These are phyloP conservation scores for Macrosoma leucophasiata DNA, from an alignment of 2,888 invertebrate genomes.

Conservation along the genomic window DNA sequence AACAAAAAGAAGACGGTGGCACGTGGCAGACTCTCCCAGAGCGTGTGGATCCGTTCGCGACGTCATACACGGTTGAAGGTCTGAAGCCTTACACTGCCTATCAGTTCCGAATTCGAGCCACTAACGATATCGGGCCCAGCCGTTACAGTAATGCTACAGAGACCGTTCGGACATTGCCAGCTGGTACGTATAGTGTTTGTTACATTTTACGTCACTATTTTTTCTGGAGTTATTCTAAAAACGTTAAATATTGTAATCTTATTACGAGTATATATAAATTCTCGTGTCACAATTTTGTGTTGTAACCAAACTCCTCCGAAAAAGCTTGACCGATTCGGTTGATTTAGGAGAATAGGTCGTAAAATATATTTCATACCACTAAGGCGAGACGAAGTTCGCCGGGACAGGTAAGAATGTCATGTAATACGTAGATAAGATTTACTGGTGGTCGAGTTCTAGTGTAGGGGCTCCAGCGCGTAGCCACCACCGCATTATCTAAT, in stretches of 20 bases:
- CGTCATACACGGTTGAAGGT: constrained; percentile 89
- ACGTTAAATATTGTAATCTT: background rate
- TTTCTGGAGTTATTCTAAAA: background rate
- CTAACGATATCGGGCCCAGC: constrained; percentile 96
- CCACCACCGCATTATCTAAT: too few species aligned
- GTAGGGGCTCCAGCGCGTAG: too few species aligned
- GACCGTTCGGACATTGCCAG: constrained; percentile 90
- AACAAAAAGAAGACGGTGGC: constrained; percentile 89
- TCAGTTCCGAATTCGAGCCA: constrained; percentile 94
- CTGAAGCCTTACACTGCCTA: constrained; percentile 93
- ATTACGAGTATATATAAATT: too few species aligned
- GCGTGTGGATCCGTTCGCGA: constrained; percentile 89
- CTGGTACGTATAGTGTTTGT: constrained; percentile 64
- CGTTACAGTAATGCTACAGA: constrained; percentile 92
- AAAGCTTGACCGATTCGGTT: background rate
- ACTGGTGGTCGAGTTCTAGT: too few species aligned
- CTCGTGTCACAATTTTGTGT: background rate
- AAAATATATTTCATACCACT: too few species aligned
- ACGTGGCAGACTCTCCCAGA: constrained; percentile 91
- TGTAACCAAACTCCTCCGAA: too few species aligned
- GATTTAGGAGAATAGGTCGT: constrained; percentile 4
- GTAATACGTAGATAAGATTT: too few species aligned
- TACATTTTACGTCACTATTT: background rate
- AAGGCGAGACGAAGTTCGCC: too few species aligned
- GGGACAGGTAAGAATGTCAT: too few species aligned